Conservation (phyloP, 2,888 invertebrate genomes). For the Agriopis leucophaearia region DNA sequence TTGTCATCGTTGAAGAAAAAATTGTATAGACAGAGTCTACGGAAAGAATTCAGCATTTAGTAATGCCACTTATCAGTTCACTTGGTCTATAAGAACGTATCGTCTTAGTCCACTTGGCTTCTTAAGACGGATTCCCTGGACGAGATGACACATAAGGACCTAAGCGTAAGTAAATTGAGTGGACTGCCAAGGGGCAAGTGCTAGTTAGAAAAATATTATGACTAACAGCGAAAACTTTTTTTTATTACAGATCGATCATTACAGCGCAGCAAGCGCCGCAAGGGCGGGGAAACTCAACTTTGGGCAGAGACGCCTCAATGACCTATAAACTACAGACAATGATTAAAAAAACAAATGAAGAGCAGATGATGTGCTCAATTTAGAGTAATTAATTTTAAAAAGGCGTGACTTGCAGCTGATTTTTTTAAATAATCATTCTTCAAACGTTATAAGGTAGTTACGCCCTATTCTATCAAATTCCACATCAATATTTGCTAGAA, state of each 20-base stretch:
- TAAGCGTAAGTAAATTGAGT: too few relatives aligned
- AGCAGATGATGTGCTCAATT: slow-evolving; percentile 62
- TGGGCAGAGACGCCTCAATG: slow-evolving; percentile 61
- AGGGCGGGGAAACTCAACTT: slow-evolving; percentile 55
- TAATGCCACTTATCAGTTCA: too few relatives aligned
- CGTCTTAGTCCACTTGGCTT: too few relatives aligned
- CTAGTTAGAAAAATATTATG: too few relatives aligned
- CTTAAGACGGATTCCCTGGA: too few relatives aligned
- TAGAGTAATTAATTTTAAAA: slow-evolving; percentile 59
- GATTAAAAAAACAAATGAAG: slow-evolving; percentile 50
- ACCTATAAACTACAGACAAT: slow-evolving; percentile 46
- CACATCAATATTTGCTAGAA: slow-evolving; percentile 1
- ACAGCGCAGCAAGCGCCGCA: slow-evolving; percentile 18
- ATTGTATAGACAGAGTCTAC: too few relatives aligned
- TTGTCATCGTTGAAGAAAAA: too few relatives aligned
- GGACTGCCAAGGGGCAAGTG: too few relatives aligned
- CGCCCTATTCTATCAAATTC: slow-evolving; percentile 5
- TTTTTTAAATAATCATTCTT: slow-evolving; percentile 52
- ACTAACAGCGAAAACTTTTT: not conserved
- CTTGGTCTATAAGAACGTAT: too few relatives aligned
- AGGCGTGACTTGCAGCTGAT: slow-evolving; percentile 66
- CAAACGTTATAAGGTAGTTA: slow-evolving; percentile 25
- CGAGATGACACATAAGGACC: too few relatives aligned
- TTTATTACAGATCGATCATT: not conserved
- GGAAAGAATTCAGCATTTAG: too few relatives aligned